Base-by-base conservation (phyloP, 2,888 invertebrate species). In the Bhutanitis thaidina region DNA sequence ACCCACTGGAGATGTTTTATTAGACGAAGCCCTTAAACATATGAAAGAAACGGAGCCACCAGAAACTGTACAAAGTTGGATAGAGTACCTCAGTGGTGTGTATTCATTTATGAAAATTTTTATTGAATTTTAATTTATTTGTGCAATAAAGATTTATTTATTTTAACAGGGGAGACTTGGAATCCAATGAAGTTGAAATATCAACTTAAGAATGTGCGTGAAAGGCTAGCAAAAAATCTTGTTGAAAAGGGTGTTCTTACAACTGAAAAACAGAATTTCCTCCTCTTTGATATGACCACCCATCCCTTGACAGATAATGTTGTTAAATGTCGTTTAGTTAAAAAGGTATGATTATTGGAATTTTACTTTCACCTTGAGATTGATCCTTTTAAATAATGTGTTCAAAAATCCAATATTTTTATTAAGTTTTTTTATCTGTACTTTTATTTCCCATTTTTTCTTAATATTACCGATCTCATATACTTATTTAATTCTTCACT, bases 241-340 rank as follows among this genome's bases (percentile, higher is more conserved):
- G 99, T 99, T 32, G 99, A 99, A 83, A 99, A 99, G 84, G 99
- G 99, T 62, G 98, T 99, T 36, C 92, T 99, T 63, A 98, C 99
- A 55, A 99, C 99, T 53, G 99, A 99, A 84, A 99, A 99, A 90
- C 99, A 99, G 89, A 99, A 99, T 86, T 99, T 99, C 88, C 91
- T 99, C 68, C 91, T 99, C 51, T 99, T 99, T 82, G 99, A 99
- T 90, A 99, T 99, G 98, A 99, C 99, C 48, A 99, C 99, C 67
- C 99, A 99, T 91, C 99, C 99, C 35, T 91, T 99, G 56, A 97
- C 96, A 59, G 98, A 99, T 81, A 96, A 97, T 86, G 93, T 95
- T 62, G 94, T 97, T 48, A 99, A 99, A 91, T 95, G 96, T 71
- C 95, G 98, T 69, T 93, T 99, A 73, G 97, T 99, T 55, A 98